Conservation (phyloP, 1,140 invertebrate species). For the Orussus abietinus region DNA sequence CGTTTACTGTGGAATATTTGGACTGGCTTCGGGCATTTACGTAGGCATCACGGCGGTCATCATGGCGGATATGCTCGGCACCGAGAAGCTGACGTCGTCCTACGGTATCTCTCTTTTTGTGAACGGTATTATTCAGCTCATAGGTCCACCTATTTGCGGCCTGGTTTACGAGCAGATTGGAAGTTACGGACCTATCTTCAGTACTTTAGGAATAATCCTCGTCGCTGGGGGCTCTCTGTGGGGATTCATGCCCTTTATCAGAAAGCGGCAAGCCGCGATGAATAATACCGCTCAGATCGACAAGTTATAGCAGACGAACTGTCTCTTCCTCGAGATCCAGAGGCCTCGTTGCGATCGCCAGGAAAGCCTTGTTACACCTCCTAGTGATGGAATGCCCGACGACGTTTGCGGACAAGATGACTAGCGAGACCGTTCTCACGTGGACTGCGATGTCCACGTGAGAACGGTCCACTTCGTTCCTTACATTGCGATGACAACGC, state of each 20-base stretch:
- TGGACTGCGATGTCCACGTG: no score
- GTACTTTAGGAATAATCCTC: conserved; percentile 68
- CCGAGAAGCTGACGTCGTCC: conserved; percentile 75
- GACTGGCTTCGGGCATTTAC: conserved; percentile 79
- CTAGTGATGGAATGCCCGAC: no score
- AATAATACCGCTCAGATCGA: conserved; percentile 22
- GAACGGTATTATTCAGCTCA: conserved; percentile 74
- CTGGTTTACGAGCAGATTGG: conserved; percentile 61
- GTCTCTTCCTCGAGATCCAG: no score
- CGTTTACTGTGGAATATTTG: conserved; percentile 70
- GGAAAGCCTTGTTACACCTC: no score
- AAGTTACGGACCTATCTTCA: conserved; percentile 68
- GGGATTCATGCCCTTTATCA: conserved; percentile 69
- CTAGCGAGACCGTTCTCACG: no score
- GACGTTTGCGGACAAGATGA: no score
- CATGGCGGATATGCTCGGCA: conserved; percentile 80
- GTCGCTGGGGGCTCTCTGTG: conserved; percentile 70
- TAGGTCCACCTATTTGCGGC: conserved; percentile 77
- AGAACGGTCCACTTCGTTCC: no score
- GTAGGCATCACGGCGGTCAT: conserved; percentile 80
- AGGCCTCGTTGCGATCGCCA: no score
- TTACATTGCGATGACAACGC: no score
- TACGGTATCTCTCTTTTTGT: conserved; percentile 82
- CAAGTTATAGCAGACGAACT: conserved; percentile 29
- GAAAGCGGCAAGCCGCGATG: conserved; percentile 43